These are phyloP conservation scores for Pogonocherus hispidulus DNA, from an alignment of 2,888 invertebrate genomes.

Conservation along the genomic window DNA sequence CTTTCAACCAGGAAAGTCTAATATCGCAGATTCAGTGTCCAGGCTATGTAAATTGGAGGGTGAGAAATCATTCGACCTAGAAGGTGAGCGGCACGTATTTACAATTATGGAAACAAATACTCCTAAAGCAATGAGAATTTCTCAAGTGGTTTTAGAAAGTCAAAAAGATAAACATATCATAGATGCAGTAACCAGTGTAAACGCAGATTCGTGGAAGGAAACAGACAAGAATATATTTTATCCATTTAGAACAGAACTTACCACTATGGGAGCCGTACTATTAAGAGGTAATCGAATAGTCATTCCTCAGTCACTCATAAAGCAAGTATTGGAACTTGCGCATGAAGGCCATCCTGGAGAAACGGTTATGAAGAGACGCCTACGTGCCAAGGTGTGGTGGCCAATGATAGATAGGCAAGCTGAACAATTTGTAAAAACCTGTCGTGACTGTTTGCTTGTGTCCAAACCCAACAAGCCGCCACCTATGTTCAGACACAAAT, in stretches of 20 bases:
- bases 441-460: slow-evolving; percentile 40
- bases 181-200: slow-evolving; percentile 28
- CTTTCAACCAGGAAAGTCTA: slow-evolving; percentile 49
- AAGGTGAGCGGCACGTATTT: slow-evolving; percentile 44
- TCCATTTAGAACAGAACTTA: slow-evolving; percentile 44
- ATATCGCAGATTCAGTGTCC: too few relatives aligned
- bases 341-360: slow-evolving; percentile 54
- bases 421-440: slow-evolving; percentile 39
- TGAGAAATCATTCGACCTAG: slow-evolving; percentile 39
- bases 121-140: slow-evolving; percentile 43
- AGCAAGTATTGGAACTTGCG: slow-evolving; percentile 38
- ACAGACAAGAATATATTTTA: slow-evolving; percentile 42
- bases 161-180: slow-evolving; percentile 31
- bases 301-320: slow-evolving; percentile 41
- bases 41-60: slow-evolving; percentile 35
- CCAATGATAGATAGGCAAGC: slow-evolving; percentile 40
- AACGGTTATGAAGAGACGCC: slow-evolving; percentile 49
- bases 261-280: slow-evolving; percentile 45
- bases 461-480: slow-evolving; percentile 38
- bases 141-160: slow-evolving; percentile 35
- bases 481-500: slow-evolving; percentile 44
- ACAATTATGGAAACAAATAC: slow-evolving; percentile 36
- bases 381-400: slow-evolving; percentile 51
- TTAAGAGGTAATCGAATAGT: slow-evolving; percentile 45
- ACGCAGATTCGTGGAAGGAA: slow-evolving; percentile 37